Base-by-base conservation (phyloP, 2,113 vertebrate genomes). In the Sphyrna mokarran region DNA sequence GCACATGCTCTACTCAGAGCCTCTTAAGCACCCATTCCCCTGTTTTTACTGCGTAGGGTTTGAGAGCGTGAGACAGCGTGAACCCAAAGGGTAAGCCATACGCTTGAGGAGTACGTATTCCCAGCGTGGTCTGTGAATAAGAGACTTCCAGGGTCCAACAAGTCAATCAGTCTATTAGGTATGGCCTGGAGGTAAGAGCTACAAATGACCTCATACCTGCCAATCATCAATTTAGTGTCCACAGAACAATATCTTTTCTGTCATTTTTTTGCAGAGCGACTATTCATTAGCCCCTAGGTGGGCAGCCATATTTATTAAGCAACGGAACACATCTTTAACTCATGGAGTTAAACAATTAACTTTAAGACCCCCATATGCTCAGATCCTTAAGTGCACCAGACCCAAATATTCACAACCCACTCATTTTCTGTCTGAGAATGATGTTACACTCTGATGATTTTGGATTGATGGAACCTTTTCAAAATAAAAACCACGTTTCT, bases 61-160 rank as follows among this genome's bases (percentile, higher is more conserved):
- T 54, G 85, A 87, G 54, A 83, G 37, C 16, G 16, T 13, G 29
- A 40, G 48, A 22, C 22, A 9, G 43, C 26, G 85, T n/a, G 43
- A 93, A 63, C 61, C 43, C 61, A 63, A 18, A 66, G 29, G 61
- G 29, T 66, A 93, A 91, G n/a, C 90, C n/a, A 61, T 54, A 58
- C 3, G 54, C 54, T 13, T 63, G 87, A 18, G 87, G 61, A 68
- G 61, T 68, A 18, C 16, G 18, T 40, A 20, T 18, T 91, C 33
- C 86, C 86, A 90, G 90, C 90, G n/a, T 68, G 33, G 54, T n/a
- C 90, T 66, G 90, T 93, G 90, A 37, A n/a, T 93, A 13, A 93
- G 5, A 4, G 7, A 29, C 43, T 54, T 54, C 8, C 0, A 63
- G 61, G 85, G 22, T 54, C 43, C 90, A 68, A 66, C 90, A 29